Base-by-base conservation (phyloP, 2,888 invertebrate species). In the Geotrupes spiniger region DNA sequence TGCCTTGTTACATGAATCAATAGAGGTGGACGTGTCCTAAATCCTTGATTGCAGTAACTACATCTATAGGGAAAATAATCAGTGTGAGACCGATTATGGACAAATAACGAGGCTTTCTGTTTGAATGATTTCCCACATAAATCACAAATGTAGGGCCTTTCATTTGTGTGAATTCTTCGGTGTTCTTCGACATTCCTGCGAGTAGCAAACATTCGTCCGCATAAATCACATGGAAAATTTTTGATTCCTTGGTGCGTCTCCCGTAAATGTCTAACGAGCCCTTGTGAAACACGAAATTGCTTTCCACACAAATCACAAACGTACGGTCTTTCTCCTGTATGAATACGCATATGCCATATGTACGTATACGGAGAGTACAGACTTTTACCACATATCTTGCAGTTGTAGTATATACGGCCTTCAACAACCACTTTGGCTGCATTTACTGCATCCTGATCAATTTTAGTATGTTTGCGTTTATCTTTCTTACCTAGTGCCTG, bases 291-390 rank as follows among this genome's bases (percentile, higher is more conserved):
- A 14, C 84, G 74, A 69, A 84, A 84, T 62, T 79, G 79, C 58
- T 81, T 82, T 2, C 83, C 84, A 64, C 84, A 84, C 12, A 82
- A 63, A 65, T 84, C 82, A 61, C 84, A 84, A 1, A 81, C 79
- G 66, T 79, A 83, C 1, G 83, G 81, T 37, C 81, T 74, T 68
- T 83, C 84, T 1, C 83, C 83, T 4, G 83, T 80, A 64, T 84
- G 84, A 45, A 83, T 83, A 9, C 83, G 74, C 63, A 75, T 73
- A 63, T 84, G 84, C 73, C 78, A 80, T 33, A 78, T 68, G 61
- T 79, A 83, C 0, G 83, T 82, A 65, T 83, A 82, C 2, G 80
- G 71, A 0, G 83, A 81, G 58, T 79, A 78, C 15, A 84, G 68
- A 51, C 75, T 76, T 63, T 81, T 81, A 0, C 78, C 78, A 62